phyloP scores from a whole-genome alignment of 2,113 vertebrate species.

The Odobenus rosmarus region DNA sequence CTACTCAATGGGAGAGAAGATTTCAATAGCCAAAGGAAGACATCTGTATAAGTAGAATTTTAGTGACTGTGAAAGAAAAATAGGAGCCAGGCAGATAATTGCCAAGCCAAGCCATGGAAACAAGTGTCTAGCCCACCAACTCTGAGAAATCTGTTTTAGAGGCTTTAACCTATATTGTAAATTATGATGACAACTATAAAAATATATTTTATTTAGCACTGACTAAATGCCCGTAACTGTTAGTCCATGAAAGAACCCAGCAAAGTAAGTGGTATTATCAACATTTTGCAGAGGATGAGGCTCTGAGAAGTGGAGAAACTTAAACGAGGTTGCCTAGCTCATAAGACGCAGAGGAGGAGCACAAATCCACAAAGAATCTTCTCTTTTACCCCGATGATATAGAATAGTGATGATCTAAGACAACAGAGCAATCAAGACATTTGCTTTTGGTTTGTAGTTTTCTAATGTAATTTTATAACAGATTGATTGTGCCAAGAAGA shows the following conservation, averaged over 20 bases:
- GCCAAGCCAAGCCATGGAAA: not conserved
- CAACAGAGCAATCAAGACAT: not conserved
- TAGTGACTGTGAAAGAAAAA: conserved; percentile 25
- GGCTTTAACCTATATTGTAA: not conserved
- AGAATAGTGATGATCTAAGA: not conserved
- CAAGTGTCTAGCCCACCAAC: not conserved
- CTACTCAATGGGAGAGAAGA: not conserved
- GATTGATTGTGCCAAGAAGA: not conserved
- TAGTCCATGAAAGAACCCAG: not conserved
- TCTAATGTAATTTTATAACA: not conserved
- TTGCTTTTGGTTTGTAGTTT: not conserved
- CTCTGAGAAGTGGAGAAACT: not conserved
- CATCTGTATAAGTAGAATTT: not conserved
- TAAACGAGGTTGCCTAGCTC: not conserved
- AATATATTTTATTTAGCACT: not conserved
- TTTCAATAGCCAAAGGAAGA: conserved; percentile 20
- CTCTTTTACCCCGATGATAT: not conserved
- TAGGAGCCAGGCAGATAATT: not conserved
- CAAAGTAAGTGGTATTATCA: not conserved
- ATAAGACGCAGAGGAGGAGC: not conserved
- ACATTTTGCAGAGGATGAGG: not conserved
- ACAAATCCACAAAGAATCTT: not conserved
- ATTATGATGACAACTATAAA: not conserved
- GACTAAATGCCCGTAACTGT: not conserved
- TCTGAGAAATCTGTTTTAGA: not conserved